Percentiles rank a stretch among this genome's conserved stretches.
Evolutionary conservation across 2,888 invertebrate species (phyloP).

Genomic region (Toxonevra muliebris): DNA sequence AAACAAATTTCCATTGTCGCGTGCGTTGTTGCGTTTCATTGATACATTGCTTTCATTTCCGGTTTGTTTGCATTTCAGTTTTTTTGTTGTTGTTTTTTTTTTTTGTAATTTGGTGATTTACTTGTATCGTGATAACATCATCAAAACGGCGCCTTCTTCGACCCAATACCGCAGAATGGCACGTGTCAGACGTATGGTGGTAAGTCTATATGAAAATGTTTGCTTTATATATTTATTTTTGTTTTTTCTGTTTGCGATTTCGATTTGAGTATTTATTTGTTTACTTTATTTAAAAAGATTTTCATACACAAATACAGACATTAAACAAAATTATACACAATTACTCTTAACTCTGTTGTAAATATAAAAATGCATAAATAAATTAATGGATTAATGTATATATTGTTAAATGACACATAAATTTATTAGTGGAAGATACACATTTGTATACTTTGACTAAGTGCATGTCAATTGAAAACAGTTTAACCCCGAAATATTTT

Average conservation of each 20-base stretch:
- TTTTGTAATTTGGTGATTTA: constrained; percentile 2
- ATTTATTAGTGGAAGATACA: no score
- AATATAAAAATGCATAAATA: no score
- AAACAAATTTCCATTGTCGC: no score
- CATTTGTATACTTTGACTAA: no score
- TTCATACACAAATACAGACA: constrained; percentile 19
- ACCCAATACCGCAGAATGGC: constrained; percentile 55
- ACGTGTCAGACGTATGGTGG: constrained; percentile 59
- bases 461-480: no score
- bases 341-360: background rate
- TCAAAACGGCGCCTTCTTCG: constrained; percentile 32
- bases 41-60: no score
- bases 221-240: background rate
- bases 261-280: background rate
- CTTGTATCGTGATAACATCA: background rate
- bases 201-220: constrained; percentile 44
- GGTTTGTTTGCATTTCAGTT: background rate
- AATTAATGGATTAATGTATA: no score
- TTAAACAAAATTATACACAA: constrained; percentile 15
- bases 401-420: no score
- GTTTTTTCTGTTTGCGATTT: background rate
- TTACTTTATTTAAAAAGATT: constrained; percentile 1
- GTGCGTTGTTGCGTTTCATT: no score
- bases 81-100: background rate
- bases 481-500: no score